Base-by-base conservation (phyloP, 2,888 invertebrate genomes). In the Limnephilus lunatus region DNA sequence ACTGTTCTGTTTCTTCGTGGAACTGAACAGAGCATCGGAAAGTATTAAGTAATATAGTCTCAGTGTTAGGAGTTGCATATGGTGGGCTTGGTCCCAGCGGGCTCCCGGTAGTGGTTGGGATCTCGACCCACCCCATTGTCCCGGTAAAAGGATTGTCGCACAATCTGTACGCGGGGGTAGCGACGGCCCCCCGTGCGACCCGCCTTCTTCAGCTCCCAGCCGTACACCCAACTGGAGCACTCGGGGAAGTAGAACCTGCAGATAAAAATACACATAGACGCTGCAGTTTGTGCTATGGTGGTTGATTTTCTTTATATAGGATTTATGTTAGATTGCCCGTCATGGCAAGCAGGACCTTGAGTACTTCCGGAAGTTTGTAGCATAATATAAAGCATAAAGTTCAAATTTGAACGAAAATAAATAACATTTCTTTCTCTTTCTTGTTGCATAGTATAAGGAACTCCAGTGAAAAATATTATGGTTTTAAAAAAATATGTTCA, bases 101-200 rank as follows among this genome's bases (percentile, higher is more conserved):
- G 97, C 91, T 95, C 95, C 30, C 95, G 94, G 94, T 97, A 97
- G 95, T 97, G 96, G 4, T 95, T 95, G 0, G 97, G 97, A 94
- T 97, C 97, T 14, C 96, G 95, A 7, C 95, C 96, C 15, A 96
- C 95, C 93, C 97, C 96, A 94, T 95, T 96, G 94, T 96, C 95
- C 90, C 97, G 95, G 94, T 97, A 97, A 94, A 97, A 97, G 0
- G 97, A 96, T 92, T 96, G 95, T 14, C 95, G 95, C 19, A 97
- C 94, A 25, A 97, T 95, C 90, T 96, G 95, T 94, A 95, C 95
- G 92, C 96, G 95, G 2, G 97, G 97, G 93, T 94, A 95, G 94
- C 96, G 95, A 19, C 95, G 94, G 93, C 96, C 95, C 31, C 95
- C 95, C 0, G 95, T 94, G 2, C 94, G 94, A 86, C 94, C 90